A percentile compares a stretch with the other conserved stretches of the same genome.
Evolutionary conservation across 2,113 vertebrate genomes (phyloP).

Genomic region (Tupaia tana): DNA sequence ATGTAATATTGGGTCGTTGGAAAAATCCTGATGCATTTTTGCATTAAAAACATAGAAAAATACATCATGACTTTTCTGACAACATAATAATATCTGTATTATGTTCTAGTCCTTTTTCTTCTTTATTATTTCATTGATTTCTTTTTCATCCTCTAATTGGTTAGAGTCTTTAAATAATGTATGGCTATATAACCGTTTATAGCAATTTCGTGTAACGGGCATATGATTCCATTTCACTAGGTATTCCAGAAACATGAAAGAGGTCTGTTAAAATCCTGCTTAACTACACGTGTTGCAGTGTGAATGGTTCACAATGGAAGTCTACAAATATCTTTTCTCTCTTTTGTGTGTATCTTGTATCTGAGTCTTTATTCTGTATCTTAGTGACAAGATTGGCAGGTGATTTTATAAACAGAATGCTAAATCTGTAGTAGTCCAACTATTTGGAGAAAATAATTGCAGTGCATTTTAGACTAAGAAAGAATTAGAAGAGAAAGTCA

Average conservation of each 20-base stretch:
- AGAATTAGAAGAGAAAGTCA: neutral
- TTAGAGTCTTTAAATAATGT: neutral
- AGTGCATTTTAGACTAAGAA: neutral
- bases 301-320: neutral
- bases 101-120: neutral
- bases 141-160: neutral
- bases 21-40: too few relatives aligned
- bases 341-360: neutral
- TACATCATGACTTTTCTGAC: too few relatives aligned
- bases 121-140: neutral
- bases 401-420: neutral
- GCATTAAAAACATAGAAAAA: too few relatives aligned
- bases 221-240: neutral
- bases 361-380: conserved; percentile 21
- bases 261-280: neutral
- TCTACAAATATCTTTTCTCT: neutral
- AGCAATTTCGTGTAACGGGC: neutral
- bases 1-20: too few relatives aligned
- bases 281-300: neutral
- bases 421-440: neutral
- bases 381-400: neutral
- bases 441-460: neutral
- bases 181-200: neutral
- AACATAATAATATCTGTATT: neutral
- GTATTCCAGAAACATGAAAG: neutral